These are phyloP conservation scores for Pycnomerus fuliginosus DNA, from an alignment of 2,888 invertebrate species.

Conservation along the genomic window DNA sequence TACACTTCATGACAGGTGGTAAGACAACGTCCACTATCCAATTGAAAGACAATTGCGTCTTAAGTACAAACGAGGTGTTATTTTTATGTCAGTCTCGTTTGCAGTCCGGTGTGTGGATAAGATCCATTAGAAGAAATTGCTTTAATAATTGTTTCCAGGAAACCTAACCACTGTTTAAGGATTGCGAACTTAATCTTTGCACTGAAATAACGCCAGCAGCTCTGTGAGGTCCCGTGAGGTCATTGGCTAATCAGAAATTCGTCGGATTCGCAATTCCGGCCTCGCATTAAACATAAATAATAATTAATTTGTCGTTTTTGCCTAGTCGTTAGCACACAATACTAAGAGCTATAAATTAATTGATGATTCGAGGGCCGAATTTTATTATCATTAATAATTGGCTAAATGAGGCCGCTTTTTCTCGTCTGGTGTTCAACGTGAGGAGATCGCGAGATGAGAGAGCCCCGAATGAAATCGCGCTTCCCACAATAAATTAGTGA, in stretches of 20 bases:
- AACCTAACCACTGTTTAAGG: too few species aligned
- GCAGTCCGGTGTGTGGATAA: too few species aligned
- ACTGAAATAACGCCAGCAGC: too few species aligned
- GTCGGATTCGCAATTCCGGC: conserved; percentile 20
- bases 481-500: conserved; percentile 16
- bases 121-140: too few species aligned
- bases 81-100: too few species aligned
- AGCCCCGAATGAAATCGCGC: conserved; percentile 12
- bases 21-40: too few species aligned
- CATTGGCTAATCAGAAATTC: conserved; percentile 20
- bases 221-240: conserved; percentile 16
- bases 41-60: too few species aligned
- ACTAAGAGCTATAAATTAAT: conserved; percentile 35
- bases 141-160: too few species aligned
- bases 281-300: conserved; percentile 21
- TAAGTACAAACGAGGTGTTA: too few species aligned
- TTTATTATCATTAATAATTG: conserved; percentile 29
- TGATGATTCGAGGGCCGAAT: conserved; percentile 28
- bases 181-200: too few species aligned
- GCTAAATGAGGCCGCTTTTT: conserved; percentile 22
- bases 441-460: conserved; percentile 18
- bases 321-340: conserved; percentile 34
- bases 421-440: conserved; percentile 13
- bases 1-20: too few species aligned
- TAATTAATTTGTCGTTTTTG: conserved; percentile 24